Percentiles rank a stretch among this genome's conserved stretches.
These are phyloP conservation scores for Fragum sueziense DNA, from an alignment of 2,888 invertebrate genomes.

Conservation along the genomic window DNA sequence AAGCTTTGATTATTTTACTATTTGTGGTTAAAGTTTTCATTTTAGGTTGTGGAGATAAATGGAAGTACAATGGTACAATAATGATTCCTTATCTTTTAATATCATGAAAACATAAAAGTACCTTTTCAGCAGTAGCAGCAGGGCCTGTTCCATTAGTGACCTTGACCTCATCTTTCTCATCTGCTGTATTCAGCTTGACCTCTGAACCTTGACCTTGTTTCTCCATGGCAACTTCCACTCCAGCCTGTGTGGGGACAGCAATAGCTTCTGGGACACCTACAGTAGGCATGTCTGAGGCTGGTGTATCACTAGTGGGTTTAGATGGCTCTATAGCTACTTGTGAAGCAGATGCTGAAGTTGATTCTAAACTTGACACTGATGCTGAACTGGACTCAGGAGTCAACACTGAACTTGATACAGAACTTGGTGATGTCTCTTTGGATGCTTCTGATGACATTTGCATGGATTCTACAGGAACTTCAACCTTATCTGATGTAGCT, in stretches of 20 bases:
- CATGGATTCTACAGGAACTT: neutral
- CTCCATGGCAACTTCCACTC: slow-evolving; percentile 4
- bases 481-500: neutral
- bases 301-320: neutral
- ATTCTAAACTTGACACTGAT: neutral
- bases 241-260: neutral
- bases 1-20: too few species aligned
- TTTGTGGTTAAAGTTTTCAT: too few species aligned
- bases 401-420: neutral
- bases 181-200: neutral
- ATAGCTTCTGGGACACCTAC: neutral
- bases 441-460: neutral
- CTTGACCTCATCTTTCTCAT: neutral
- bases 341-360: neutral
- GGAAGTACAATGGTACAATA: too few species aligned
- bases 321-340: neutral
- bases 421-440: too few species aligned
- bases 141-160: slow-evolving; percentile 31
- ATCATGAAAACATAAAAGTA: too few species aligned
- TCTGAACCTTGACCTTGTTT: neutral
- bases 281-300: neutral
- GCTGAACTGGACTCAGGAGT: neutral
- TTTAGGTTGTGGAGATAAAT: too few species aligned
- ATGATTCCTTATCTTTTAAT: too few species aligned
- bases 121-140: slow-evolving; percentile 41